phyloP scores from a whole-genome alignment of 2,797 vertebrate species.

The Limnodromus scolopaceus region DNA sequence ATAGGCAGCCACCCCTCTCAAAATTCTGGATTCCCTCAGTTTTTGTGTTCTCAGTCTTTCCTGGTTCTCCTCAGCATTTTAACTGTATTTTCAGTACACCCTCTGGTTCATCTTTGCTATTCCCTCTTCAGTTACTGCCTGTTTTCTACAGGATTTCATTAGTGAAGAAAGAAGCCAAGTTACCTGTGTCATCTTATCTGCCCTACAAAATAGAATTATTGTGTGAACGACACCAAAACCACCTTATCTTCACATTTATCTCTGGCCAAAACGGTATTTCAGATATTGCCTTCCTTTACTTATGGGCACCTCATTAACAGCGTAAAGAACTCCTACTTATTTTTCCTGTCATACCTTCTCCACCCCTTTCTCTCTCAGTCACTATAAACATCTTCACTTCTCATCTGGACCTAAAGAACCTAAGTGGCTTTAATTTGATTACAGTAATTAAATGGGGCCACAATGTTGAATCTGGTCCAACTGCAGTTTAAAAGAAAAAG shows the following conservation, averaged over 20 bases:
- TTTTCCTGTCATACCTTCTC: neutral
- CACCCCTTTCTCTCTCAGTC: neutral
- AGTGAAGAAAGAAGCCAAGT: neutral
- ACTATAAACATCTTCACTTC: neutral
- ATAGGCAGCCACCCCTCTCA: neutral
- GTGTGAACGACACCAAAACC: neutral
- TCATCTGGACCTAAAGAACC: neutral
- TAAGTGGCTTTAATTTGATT: neutral
- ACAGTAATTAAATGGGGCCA: neutral
- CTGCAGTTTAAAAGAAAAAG: neutral
- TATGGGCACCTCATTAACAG: neutral
- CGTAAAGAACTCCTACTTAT: neutral
- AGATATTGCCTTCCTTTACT: neutral
- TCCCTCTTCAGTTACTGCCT: neutral
- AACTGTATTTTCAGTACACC: neutral
- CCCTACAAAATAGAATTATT: neutral
- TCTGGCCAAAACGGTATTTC: neutral
- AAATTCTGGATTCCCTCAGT: neutral
- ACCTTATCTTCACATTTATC: neutral
- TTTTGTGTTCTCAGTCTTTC: neutral
- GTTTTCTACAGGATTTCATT: neutral
- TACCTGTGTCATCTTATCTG: neutral
- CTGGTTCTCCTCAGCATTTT: neutral
- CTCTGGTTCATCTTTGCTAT: neutral
- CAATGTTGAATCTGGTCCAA: neutral